Evolutionary conservation across 2,888 invertebrate species (phyloP).

Genomic region (Carabus problematicus): DNA sequence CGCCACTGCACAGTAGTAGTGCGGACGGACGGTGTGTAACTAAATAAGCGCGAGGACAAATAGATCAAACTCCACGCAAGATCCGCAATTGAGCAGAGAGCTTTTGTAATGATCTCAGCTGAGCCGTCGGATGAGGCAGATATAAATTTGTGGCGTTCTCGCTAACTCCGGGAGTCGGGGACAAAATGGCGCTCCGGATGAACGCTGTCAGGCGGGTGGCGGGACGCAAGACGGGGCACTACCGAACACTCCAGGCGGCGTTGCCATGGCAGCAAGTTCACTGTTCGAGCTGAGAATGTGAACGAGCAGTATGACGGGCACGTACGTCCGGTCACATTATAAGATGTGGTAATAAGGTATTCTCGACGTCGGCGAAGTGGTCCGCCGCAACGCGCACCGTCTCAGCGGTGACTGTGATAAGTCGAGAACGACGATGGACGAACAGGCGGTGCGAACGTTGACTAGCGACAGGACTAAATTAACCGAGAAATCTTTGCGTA

Average conservation of each 20-base stretch:
- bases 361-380: constrained; percentile 33
- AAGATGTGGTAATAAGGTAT: constrained; percentile 37
- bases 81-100: constrained; percentile 63
- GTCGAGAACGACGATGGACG: not conserved
- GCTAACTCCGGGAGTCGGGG: constrained; percentile 54
- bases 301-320: no score
- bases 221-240: not conserved
- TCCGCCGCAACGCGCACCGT: constrained; percentile 16
- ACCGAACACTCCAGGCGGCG: constrained; percentile 25
- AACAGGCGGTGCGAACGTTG: constrained; percentile 11
- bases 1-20: not conserved
- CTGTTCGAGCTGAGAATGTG: constrained; percentile 26
- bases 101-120: constrained; percentile 63
- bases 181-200: constrained; percentile 58
- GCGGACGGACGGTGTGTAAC: not conserved
- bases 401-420: constrained; percentile 1
- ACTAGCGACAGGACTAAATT: constrained; percentile 58
- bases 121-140: constrained; percentile 62
- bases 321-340: constrained; percentile 17
- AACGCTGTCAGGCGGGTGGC: constrained; percentile 44
- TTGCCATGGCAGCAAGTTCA: constrained; percentile 33
- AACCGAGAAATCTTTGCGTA: constrained; percentile 60
- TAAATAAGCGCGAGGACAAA: constrained; percentile 56
- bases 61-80: constrained; percentile 60
- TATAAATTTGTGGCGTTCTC: constrained; percentile 62